Conservation (phyloP, 2,888 invertebrate genomes). For the Drosophila monieri region DNA sequence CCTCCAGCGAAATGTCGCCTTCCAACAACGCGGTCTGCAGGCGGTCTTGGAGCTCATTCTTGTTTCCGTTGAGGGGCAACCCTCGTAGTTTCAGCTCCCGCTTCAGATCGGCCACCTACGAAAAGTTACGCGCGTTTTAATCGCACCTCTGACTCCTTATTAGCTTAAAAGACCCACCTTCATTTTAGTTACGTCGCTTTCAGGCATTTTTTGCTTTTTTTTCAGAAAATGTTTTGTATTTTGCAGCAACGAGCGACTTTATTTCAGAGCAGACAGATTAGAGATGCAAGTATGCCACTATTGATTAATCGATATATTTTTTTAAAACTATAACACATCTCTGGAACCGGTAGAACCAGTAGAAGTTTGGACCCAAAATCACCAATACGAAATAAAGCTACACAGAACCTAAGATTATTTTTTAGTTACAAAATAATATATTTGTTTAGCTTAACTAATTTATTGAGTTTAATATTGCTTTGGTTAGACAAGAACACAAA, state of each 20-base stretch:
- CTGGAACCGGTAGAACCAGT: too few relatives aligned
- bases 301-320: background rate
- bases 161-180: slow-evolving; percentile 66
- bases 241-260: background rate
- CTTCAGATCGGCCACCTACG: slow-evolving; percentile 92
- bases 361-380: too few relatives aligned
- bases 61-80: slow-evolving; percentile 90
- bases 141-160: background rate
- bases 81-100: slow-evolving; percentile 92
- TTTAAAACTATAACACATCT: too few relatives aligned
- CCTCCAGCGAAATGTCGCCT: slow-evolving; percentile 82
- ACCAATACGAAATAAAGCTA: too few relatives aligned
- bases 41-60: slow-evolving; percentile 91
- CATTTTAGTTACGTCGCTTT: slow-evolving; percentile 83
- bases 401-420: too few relatives aligned
- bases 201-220: slow-evolving; percentile 76
- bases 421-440: too few relatives aligned
- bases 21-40: slow-evolving; percentile 87
- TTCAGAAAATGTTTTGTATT: background rate
- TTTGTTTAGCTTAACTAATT: too few relatives aligned
- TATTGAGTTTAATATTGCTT: too few relatives aligned
- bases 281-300: background rate
- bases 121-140: background rate
- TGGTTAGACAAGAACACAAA: too few relatives aligned
- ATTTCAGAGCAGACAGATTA: background rate